Conservation (phyloP, 2,113 vertebrate species). For the Sporophila hypoxantha region DNA sequence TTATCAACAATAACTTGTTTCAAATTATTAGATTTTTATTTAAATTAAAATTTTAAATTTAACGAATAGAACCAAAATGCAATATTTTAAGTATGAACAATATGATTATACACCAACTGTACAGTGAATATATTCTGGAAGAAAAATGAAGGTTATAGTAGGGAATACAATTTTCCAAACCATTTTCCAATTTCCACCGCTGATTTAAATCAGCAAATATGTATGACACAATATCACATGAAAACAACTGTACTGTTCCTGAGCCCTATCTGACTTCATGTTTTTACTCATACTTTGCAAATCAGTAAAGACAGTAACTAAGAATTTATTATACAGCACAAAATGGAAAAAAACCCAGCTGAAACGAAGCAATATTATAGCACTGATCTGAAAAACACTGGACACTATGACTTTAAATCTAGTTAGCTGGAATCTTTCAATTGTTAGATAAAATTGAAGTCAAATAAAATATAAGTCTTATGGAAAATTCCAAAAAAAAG, state of each 20-base stretch:
- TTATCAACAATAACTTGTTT: neutral
- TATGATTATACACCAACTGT: neutral
- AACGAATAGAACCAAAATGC: neutral
- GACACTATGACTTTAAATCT: neutral
- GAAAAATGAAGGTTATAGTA: neutral
- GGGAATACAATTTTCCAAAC: neutral
- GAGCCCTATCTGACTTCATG: neutral
- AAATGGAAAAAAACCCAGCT: neutral
- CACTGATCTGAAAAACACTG: neutral
- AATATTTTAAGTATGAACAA: neutral
- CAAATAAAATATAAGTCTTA: neutral
- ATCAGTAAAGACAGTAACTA: neutral
- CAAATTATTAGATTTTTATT: neutral
- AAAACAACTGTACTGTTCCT: neutral
- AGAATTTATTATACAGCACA: neutral
- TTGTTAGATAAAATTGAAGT: neutral
- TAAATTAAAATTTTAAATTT: neutral
- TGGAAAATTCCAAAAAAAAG: neutral
- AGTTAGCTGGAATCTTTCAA: neutral
- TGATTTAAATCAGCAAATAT: neutral
- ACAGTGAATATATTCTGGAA: neutral
- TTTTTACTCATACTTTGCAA: neutral
- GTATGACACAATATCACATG: neutral
- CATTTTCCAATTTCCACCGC: neutral
- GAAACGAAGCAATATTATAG: neutral